Base-by-base conservation (phyloP, 2,113 vertebrate genomes). In the Eleginops maclovinus region DNA sequence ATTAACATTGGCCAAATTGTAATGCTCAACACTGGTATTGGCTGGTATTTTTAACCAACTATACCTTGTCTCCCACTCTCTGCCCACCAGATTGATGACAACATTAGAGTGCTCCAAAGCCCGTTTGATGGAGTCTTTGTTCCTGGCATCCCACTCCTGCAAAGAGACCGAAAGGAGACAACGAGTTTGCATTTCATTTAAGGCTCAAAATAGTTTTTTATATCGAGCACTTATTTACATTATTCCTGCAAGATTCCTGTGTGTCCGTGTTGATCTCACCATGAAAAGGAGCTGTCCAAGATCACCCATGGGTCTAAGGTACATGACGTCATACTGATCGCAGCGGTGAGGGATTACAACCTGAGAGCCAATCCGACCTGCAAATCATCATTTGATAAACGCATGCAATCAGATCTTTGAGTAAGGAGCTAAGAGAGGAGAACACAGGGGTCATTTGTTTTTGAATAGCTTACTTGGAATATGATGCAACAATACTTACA, bases 61-160 rank as follows among this genome's bases (percentile, higher is more conserved):
- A 4, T 94, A 99, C 98, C 83, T 96, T 1, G 97, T 99, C 93
- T 99, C 97, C 96, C 96, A 99, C 26, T 99, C 97, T 87, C 91
- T 94, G 66, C 98, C 97, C 72, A 99, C 89, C 24, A 99, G 95
- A 67, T 99, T 99, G 90, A 99, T 96, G 90, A 99, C 98, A 47
- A 99, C 96, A 15, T 96, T 95, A 64, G 97, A 99, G 90, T 97
- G 87, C 53, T 97, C 90, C 69, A 99, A 63, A 0, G 96, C 97
- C 85, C 77, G 95, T 81, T 87, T 93, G 79, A 95, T 98, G 28
- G 97, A 96, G 55, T 98, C 96, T 89, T 94, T 96, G 90, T 99
- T 90, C 68, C 87, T 95, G 0, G 91, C 83, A 62, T 98, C 91
- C 97, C 98, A 99, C 54, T 99, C 96, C 98, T 99, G 64, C 41